phyloP scores from a whole-genome alignment of 2,113 vertebrate genomes.

The Aythya baeri region DNA sequence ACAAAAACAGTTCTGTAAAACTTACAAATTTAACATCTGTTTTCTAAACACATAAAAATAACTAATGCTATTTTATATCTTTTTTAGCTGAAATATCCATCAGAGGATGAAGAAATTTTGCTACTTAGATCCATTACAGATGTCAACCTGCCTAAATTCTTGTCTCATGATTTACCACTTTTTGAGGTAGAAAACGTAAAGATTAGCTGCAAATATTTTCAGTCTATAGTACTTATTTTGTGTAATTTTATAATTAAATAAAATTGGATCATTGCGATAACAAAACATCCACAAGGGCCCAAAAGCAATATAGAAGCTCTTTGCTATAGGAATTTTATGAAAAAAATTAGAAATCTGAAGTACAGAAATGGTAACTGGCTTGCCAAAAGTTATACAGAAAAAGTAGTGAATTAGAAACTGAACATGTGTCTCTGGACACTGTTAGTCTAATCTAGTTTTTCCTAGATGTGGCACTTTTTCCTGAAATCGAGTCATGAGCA shows the following conservation, averaged over 20 bases:
- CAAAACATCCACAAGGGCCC: not conserved
- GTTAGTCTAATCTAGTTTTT: not conserved
- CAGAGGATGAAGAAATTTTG: conserved; percentile 90
- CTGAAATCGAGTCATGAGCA: not conserved
- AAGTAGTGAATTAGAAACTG: not conserved
- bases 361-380: not conserved
- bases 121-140: conserved; percentile 91
- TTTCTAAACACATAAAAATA: not conserved
- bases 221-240: not conserved
- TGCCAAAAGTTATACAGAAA: not conserved
- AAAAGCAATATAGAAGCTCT: not conserved
- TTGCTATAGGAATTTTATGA: not conserved
- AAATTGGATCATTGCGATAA: not conserved
- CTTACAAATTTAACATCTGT: not conserved
- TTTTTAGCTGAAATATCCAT: conserved; percentile 85
- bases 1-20: not conserved
- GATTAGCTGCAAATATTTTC: not conserved
- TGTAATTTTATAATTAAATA: not conserved
- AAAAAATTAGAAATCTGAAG: not conserved
- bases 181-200: conserved; percentile 83
- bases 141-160: conserved; percentile 92
- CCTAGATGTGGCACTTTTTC: not conserved
- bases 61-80: not conserved
- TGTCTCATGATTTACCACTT: conserved; percentile 89
- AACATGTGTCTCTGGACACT: not conserved